phyloP scores from a whole-genome alignment of 2,888 invertebrate genomes.

The Scelioninae gen. 1 region DNA sequence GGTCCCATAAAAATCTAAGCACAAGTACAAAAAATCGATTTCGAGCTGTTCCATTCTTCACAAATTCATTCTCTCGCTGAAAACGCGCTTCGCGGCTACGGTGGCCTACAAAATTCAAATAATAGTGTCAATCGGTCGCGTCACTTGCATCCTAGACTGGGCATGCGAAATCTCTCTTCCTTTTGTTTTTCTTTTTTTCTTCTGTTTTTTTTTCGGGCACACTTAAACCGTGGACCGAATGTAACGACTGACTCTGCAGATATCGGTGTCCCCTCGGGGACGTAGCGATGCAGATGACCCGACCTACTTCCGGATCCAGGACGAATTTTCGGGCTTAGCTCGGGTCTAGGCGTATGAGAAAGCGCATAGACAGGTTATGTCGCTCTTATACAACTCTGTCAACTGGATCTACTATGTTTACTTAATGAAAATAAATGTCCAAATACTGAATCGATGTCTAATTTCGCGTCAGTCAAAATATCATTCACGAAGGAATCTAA shows the following conservation, averaged over 20 bases:
- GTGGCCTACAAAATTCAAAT: constrained; percentile 44
- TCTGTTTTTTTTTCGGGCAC: constrained; percentile 56
- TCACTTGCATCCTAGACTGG: constrained; percentile 17
- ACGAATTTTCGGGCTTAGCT: constrained; percentile 77
- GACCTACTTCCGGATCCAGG: constrained; percentile 82
- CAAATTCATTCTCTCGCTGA: constrained; percentile 36
- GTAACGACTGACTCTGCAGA: constrained; percentile 73
- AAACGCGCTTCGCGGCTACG: constrained; percentile 31
- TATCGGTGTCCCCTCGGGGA: constrained; percentile 75
- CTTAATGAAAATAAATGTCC: constrained; percentile 68
- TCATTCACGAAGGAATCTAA: not conserved
- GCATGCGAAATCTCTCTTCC: not conserved
- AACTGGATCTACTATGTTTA: constrained; percentile 70
- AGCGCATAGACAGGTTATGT: constrained; percentile 57
- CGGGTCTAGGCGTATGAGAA: constrained; percentile 52
- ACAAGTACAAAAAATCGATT: no score
- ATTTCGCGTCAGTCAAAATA: constrained; percentile 32
- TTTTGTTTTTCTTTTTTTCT: no score
- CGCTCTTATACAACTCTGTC: constrained; percentile 68
- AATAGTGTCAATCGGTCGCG: constrained; percentile 47
- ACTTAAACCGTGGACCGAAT: constrained; percentile 67
- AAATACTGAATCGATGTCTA: constrained; percentile 36
- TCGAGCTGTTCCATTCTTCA: constrained; percentile 7
- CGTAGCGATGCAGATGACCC: constrained; percentile 79
- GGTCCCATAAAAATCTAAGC: no score